Evolutionary conservation across 2,797 vertebrate species (phyloP), one percentile per base, ranked within the genome.

Genomic region (Picus viridis): DNA sequence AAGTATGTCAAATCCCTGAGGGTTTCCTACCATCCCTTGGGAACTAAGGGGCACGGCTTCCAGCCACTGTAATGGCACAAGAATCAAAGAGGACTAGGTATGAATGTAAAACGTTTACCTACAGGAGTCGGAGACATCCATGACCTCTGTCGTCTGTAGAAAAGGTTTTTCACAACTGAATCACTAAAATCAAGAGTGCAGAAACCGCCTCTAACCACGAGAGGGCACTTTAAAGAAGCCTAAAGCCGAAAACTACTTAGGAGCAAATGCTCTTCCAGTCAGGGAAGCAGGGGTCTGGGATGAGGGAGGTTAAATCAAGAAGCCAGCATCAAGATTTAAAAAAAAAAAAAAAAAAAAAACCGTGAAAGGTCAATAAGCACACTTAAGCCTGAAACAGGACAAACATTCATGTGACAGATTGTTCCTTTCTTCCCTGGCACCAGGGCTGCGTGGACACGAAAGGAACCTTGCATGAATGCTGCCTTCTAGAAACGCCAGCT

Each of bases 171-270:
- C 27, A n/a, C 49, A 49, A 53, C 54, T 15, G 43, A 56, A 58
- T 68, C 7, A 59, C 76, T 30, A 9, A 43, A 65, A 23, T 17
- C 56, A 7, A 7, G 27, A 1, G 45, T 94, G 87, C 82, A 95
- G 81, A 34, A 79, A 13, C 75, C 17, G 71, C 20, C 8, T 12
- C 67, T 58, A 36, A 54, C 97, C 97, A 97, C 97, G 36, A 97
- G 97, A 98, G 97, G 97, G 97, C 90, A 57, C 70, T 24, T 93
- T 86, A 65, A 41, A 87, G 95, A 96, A 96, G 67, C 63, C 45
- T 93, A 87, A 90, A 79, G 26, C 59, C 51, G 32, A 51, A 59
- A 72, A 32, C 20, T 75, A 43, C 43, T 3, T 0, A 2, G 41
- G 23, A 69, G n/a, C 65, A 78, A 67, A 62, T 53, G 34, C 36